phyloP scores from a whole-genome alignment of 53 echinoderm and acorn worm species.

The Astropecten irregularis region DNA sequence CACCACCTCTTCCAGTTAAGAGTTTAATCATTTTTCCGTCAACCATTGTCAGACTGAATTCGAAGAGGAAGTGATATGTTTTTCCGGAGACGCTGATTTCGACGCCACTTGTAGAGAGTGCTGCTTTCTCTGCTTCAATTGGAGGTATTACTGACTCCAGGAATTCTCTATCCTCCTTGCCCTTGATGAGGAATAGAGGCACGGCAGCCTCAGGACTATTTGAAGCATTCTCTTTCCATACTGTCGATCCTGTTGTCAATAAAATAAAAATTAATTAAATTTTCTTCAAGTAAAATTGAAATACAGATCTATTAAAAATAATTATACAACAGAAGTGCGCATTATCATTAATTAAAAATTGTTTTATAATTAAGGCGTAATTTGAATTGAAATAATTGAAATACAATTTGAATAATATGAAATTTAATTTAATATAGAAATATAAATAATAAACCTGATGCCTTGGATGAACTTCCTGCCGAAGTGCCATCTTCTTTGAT shows the following conservation, averaged over 20 bases:
- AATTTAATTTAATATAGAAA: too few relatives aligned
- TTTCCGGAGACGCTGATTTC: neutral
- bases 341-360: too few relatives aligned
- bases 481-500: neutral
- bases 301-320: too few relatives aligned
- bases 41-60: constrained; percentile 17
- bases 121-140: constrained; percentile 16
- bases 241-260: neutral
- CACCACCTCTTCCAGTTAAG: constrained; percentile 8
- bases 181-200: neutral
- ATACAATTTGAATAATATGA: too few relatives aligned
- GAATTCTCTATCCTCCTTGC: constrained; percentile 5
- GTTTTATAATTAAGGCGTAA: too few relatives aligned
- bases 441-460: too few relatives aligned
- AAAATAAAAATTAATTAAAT: neutral
- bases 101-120: neutral
- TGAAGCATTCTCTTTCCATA: neutral
- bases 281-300: too few relatives aligned
- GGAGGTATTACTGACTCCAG: constrained; percentile 8
- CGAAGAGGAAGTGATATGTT: neutral
- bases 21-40: constrained; percentile 9
- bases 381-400: too few relatives aligned
- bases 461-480: neutral
- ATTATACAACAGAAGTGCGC: too few relatives aligned
- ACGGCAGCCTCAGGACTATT: constrained; percentile 14